Conservation (phyloP, 2,797 vertebrate species). For the Pogoniulus pusillus region DNA sequence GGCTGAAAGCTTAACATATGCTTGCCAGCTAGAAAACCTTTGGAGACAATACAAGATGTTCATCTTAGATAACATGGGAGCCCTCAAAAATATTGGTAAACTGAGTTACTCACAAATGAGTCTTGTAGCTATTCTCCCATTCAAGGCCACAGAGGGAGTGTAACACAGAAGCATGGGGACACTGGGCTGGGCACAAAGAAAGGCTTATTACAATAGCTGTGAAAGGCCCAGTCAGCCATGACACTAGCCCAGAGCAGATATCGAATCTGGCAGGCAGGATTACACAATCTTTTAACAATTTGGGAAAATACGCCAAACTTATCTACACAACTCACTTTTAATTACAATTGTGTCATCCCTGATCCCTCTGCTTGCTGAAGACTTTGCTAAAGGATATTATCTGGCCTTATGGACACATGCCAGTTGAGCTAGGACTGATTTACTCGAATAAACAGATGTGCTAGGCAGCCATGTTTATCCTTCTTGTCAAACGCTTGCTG, state of each 20-base stretch:
- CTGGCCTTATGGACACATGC: constrained; percentile 46
- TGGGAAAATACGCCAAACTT: not conserved
- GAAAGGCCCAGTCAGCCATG: not conserved
- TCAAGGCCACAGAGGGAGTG: not conserved
- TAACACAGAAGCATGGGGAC: not conserved
- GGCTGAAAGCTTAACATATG: not conserved
- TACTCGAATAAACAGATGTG: constrained; percentile 57
- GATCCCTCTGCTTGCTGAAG: constrained; percentile 44
- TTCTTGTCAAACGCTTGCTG: constrained; percentile 58
- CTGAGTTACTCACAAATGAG: not conserved
- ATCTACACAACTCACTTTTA: not conserved
- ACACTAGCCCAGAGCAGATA: not conserved
- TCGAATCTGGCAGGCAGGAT: not conserved
- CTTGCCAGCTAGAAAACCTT: not conserved
- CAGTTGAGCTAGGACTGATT: constrained; percentile 56
- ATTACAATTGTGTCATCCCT: constrained; percentile 26
- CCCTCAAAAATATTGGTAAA: not conserved
- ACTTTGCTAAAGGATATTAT: constrained; percentile 36
- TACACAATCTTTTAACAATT: not conserved
- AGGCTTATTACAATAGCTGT: not conserved
- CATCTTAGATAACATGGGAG: not conserved
- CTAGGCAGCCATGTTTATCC: constrained; percentile 65
- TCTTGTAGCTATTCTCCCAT: not conserved
- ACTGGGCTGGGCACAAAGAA: not conserved
- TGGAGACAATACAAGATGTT: not conserved